phyloP scores from a whole-genome alignment of 2,113 vertebrate species.

The Indicator indicator region DNA sequence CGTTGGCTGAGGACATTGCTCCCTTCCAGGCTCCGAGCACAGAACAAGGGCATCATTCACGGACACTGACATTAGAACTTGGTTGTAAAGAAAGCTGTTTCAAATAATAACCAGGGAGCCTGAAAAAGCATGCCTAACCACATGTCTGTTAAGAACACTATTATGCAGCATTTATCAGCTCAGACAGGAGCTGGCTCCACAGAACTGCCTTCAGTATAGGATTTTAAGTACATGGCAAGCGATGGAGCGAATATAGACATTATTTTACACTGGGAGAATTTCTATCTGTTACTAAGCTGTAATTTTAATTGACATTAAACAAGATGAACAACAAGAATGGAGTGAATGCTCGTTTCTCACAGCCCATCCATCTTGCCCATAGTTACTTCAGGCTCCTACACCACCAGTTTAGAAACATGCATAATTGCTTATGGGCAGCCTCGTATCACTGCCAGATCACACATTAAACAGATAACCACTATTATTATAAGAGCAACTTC shows the following conservation, averaged over 20 bases:
- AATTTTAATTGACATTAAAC: slow-evolving; percentile 76
- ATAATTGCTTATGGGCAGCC: slow-evolving; percentile 77
- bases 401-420: slow-evolving; percentile 77
- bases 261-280: not conserved
- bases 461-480: slow-evolving; percentile 83
- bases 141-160: not conserved
- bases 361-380: slow-evolving; percentile 43
- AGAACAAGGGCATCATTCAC: not conserved
- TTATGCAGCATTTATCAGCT: not conserved
- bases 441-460: slow-evolving; percentile 77
- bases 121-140: not conserved
- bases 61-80: accelerated
- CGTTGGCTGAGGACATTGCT: accelerated
- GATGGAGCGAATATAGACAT: not conserved
- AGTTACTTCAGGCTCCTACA: slow-evolving; percentile 58
- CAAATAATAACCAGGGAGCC: slow-evolving; percentile 13
- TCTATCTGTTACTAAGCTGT: slow-evolving; percentile 45
- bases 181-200: not conserved
- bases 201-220: not conserved
- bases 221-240: not conserved
- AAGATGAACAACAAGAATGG: slow-evolving; percentile 60
- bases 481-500: slow-evolving; percentile 77
- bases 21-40: not conserved
- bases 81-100: not conserved
- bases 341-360: slow-evolving; percentile 67